These are phyloP conservation scores for Dallia pectoralis DNA, from an alignment of 2,797 vertebrate species.

Conservation along the genomic window DNA sequence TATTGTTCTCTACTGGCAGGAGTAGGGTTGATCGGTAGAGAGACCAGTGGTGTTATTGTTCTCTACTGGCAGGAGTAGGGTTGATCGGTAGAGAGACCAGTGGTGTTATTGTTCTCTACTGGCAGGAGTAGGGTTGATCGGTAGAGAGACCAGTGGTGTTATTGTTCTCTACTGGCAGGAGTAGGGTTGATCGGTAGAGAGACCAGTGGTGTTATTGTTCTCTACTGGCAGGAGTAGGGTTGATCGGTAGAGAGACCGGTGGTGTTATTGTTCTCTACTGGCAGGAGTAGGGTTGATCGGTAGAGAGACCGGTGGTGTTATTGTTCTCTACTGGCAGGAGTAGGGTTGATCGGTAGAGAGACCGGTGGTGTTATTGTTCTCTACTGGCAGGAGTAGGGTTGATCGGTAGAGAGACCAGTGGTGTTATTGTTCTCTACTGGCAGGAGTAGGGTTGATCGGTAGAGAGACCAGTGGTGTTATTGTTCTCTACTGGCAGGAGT, in stretches of 20 bases:
- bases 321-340: constrained; percentile 21
- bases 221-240: constrained; percentile 3
- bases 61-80: constrained; percentile 1
- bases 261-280: constrained; percentile 27
- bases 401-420: constrained; percentile 18
- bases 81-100: constrained; percentile 26
- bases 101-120: constrained; percentile 27
- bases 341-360: constrained; percentile 21
- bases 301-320: constrained; percentile 18
- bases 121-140: constrained; percentile 16
- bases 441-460: constrained; percentile 16
- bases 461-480: constrained; percentile 13
- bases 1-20: constrained; percentile 24
- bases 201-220: constrained; percentile 27
- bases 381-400: constrained; percentile 14
- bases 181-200: constrained; percentile 22
- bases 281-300: constrained; percentile 16
- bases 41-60: constrained; percentile 28
- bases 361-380: constrained; percentile 27
- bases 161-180: constrained; percentile 23
- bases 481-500: too few relatives aligned
- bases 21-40: constrained; percentile 20
- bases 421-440: constrained; percentile 27
- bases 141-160: constrained; percentile 15
- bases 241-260: constrained; percentile 26